These are phyloP conservation scores for Hoplostethus atlanticus DNA, from an alignment of 2,797 vertebrate genomes.

Conservation along the genomic window DNA sequence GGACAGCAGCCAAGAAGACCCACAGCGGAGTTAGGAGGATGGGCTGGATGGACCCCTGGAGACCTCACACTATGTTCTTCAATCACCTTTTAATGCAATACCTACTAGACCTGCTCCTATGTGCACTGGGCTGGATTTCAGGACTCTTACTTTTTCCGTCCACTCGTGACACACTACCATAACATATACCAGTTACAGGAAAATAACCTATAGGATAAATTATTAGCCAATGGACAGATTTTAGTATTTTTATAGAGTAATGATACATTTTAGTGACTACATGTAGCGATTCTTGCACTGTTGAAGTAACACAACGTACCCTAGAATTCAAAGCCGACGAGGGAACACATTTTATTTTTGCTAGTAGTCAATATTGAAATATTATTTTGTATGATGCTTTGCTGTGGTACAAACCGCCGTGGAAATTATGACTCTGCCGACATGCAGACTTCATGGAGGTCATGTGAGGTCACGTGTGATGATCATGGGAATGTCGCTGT, in stretches of 20 bases:
- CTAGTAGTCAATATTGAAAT: constrained; percentile 41
- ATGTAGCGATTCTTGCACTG: constrained; percentile 75
- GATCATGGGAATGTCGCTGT: constrained; percentile 8
- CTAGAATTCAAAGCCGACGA: constrained; percentile 52
- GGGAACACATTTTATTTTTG: constrained; percentile 73
- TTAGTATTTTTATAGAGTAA: constrained; percentile 82
- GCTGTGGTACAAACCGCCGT: constrained; percentile 43
- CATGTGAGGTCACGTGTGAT: background rate
- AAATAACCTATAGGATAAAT: constrained; percentile 58
- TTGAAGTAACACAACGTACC: constrained; percentile 54
- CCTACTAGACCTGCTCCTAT: constrained; percentile 37
- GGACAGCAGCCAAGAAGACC: constrained; percentile 77
- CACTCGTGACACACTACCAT: constrained; percentile 55
- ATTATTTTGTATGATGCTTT: constrained; percentile 56
- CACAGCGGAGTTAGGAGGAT: constrained; percentile 70
- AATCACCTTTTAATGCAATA: constrained; percentile 61
- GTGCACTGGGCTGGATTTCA: constrained; percentile 59
- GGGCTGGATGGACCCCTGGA: background rate
- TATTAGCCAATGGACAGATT: constrained; percentile 67
- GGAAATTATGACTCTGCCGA: constrained; percentile 4
- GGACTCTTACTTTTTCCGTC: constrained; percentile 50
- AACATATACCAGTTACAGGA: constrained; percentile 40
- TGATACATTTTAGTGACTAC: constrained; percentile 64
- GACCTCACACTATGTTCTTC: constrained; percentile 28
- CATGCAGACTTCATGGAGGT: background rate